Evolutionary conservation across 2,113 vertebrate genomes (phyloP).

Genomic region (Felis catus): DNA sequence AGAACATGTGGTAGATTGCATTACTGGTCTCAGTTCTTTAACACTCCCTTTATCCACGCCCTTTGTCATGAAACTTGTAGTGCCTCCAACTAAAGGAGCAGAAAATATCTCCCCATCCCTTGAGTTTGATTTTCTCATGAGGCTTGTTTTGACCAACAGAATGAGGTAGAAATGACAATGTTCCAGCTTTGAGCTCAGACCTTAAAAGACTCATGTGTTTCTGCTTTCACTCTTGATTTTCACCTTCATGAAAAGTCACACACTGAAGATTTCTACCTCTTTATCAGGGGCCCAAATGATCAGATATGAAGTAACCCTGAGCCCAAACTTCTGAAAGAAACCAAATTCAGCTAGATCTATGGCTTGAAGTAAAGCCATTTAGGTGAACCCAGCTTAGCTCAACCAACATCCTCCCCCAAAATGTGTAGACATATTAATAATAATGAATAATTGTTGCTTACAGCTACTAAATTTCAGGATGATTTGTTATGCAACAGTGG

Average conservation of each 20-base stretch:
- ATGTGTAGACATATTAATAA: neutral
- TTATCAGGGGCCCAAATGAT: neutral
- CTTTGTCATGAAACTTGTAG: neutral
- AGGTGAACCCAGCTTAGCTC: neutral
- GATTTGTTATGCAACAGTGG: neutral
- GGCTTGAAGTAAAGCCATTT: neutral
- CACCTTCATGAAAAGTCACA: neutral
- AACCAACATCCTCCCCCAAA: neutral
- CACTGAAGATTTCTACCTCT: neutral
- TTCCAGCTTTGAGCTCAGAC: neutral
- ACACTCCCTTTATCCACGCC: accelerated
- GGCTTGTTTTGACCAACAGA: neutral
- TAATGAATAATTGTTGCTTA: neutral
- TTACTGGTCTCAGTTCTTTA: neutral
- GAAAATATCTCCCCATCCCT: neutral
- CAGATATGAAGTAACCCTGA: neutral
- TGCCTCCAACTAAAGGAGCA: neutral
- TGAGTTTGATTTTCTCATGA: neutral
- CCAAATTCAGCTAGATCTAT: neutral
- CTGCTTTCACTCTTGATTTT: neutral
- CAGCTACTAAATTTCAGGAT: neutral
- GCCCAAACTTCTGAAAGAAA: neutral
- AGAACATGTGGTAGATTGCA: neutral
- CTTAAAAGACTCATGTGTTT: neutral
- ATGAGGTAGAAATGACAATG: neutral